Percentiles rank a stretch among this genome's conserved stretches.
phyloP scores from a whole-genome alignment of 2,888 invertebrate species.

The Leptodirus hochenwartii region DNA sequence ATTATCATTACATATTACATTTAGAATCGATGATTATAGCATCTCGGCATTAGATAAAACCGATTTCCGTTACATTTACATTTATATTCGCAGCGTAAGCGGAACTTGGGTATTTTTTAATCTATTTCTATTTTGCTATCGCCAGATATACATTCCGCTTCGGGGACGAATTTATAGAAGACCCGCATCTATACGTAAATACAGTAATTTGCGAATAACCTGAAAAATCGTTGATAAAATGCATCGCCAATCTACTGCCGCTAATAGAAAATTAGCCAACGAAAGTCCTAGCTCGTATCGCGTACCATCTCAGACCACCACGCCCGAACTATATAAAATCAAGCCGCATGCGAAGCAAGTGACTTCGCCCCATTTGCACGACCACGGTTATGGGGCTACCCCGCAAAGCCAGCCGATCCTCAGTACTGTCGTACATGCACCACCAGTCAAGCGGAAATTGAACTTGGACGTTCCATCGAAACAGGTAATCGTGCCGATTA shows the following conservation, averaged over 20 bases:
- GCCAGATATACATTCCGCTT: too few relatives aligned
- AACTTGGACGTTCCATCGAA: slow-evolving; percentile 42
- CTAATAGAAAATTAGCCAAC: slow-evolving; percentile 16
- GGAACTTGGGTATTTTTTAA: too few relatives aligned
- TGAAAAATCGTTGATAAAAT: slow-evolving; percentile 20
- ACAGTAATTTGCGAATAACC: slow-evolving; percentile 4
- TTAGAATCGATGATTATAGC: too few relatives aligned
- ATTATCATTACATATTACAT: too few relatives aligned
- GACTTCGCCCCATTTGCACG: slow-evolving; percentile 55
- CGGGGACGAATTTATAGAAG: too few relatives aligned
- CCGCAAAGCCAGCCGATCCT: slow-evolving; percentile 42
- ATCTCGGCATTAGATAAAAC: too few relatives aligned
- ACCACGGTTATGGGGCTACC: slow-evolving; percentile 75
- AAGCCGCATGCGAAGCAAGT: slow-evolving; percentile 33
- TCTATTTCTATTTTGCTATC: too few relatives aligned
- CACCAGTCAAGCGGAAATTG: slow-evolving; percentile 67
- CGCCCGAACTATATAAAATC: slow-evolving; percentile 32
- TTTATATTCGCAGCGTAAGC: too few relatives aligned
- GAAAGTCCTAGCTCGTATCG: slow-evolving; percentile 29
- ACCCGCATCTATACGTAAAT: slow-evolving; percentile 9
- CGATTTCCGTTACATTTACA: too few relatives aligned
- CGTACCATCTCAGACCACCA: slow-evolving; percentile 27
- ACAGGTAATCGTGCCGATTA: slow-evolving; percentile 38
- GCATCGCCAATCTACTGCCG: slow-evolving; percentile 38
- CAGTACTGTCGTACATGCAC: slow-evolving; percentile 20